Conservation (phyloP, 2,888 invertebrate genomes). For the Phlogophora meticulosa region DNA sequence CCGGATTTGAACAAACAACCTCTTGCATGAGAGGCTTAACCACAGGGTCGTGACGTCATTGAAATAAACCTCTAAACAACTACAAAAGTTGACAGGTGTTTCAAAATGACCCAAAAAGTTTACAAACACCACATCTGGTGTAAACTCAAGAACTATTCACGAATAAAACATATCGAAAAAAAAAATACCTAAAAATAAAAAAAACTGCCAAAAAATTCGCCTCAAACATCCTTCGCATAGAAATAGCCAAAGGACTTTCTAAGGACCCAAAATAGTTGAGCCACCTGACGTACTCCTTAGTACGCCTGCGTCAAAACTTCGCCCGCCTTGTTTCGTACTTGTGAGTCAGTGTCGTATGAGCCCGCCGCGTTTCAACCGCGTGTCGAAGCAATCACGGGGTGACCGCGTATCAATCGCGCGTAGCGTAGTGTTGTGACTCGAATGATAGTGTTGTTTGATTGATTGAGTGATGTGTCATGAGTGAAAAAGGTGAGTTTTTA, state of each 20-base stretch:
- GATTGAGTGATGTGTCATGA: constrained; percentile 53
- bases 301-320: constrained; percentile 84
- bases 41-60: too few species aligned
- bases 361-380: constrained; percentile 66
- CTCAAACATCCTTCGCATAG: constrained; percentile 25
- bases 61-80: too few species aligned
- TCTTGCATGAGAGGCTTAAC: too few species aligned
- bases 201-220: constrained; percentile 30
- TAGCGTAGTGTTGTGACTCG: constrained; percentile 58
- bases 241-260: constrained; percentile 69
- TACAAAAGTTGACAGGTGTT: background rate
- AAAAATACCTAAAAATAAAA: constrained; percentile 23
- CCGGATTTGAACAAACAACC: too few species aligned
- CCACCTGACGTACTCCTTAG: constrained; percentile 67
- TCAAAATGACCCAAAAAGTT: background rate
- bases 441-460: constrained; percentile 54
- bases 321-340: constrained; percentile 71
- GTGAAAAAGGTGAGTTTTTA: constrained; percentile 54
- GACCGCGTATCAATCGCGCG: constrained; percentile 58
- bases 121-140: background rate
- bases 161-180: constrained; percentile 8
- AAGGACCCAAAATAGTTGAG: constrained; percentile 75
- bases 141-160: constrained; percentile 1
- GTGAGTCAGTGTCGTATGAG: constrained; percentile 76
- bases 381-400: constrained; percentile 48